phyloP scores from a whole-genome alignment of 2,113 vertebrate species.

The Anarrhichthys ocellatus region DNA sequence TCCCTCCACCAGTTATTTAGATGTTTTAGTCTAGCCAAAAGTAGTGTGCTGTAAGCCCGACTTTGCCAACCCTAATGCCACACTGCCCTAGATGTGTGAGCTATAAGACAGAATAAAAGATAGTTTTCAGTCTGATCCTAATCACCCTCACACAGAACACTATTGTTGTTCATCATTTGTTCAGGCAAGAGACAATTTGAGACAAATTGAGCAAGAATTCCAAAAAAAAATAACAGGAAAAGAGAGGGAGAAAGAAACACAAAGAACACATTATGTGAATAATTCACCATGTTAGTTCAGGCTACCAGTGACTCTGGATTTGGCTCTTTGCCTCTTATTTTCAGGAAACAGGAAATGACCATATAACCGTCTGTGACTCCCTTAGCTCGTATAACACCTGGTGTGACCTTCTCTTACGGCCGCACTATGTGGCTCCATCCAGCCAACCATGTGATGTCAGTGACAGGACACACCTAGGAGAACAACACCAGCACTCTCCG shows the following conservation, averaged over 20 bases:
- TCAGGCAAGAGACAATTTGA: constrained; percentile 1
- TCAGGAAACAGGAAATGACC: constrained; percentile 45
- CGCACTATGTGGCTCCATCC: constrained; percentile 3
- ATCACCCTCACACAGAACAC: neutral
- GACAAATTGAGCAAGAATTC: neutral
- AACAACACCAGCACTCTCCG: constrained; percentile 46
- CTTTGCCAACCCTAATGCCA: neutral
- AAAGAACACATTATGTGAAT: constrained; percentile 9
- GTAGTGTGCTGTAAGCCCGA: neutral
- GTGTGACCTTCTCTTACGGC: constrained; percentile 12
- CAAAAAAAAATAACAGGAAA: neutral
- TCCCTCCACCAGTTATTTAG: neutral
- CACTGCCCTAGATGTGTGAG: neutral
- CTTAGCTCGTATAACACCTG: constrained; percentile 22
- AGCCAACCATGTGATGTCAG: constrained; percentile 39
- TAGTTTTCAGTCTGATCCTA: constrained; percentile 4
- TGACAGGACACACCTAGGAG: constrained; percentile 49
- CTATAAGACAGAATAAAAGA: neutral
- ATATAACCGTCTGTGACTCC: constrained; percentile 7
- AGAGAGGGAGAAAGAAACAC: neutral
- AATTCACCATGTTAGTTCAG: constrained; percentile 40
- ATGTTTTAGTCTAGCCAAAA: neutral
- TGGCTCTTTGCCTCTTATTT: constrained; percentile 15
- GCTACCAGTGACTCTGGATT: constrained; percentile 20
- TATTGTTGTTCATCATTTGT: constrained; percentile 10